Evolutionary conservation across 2,113 vertebrate genomes (phyloP), one percentile per base, ranked within the genome.

Genomic region (Callopanchax toddi): DNA sequence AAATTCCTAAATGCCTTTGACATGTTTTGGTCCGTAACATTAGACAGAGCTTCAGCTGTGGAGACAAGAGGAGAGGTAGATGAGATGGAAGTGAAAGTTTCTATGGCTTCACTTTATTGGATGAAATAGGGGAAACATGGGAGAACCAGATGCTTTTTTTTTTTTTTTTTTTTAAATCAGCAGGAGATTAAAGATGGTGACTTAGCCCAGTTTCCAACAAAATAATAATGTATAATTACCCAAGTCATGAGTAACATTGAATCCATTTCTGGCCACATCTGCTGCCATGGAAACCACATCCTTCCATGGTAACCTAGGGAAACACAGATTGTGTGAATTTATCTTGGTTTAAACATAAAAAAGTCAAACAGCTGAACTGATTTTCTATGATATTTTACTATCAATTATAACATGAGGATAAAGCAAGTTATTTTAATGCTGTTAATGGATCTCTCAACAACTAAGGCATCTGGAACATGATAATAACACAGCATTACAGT

Each of bases 221-320:
- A 36, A 57, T 25, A 49, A 48, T 34, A 46, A 11, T 17, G 20
- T 52, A 25, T 16, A 69, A 93, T 92, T 90, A 99, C 97, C 97
- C 63, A 99, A 89, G 64, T 97, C 97, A 32, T 95, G 94, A 8
- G 96, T 99, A 68, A 98, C 91, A 53, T 98, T 99, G 71, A 99
- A 99, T 69, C 97, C 97, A 10, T 93, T 91, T 85, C 91, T 93
- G 66, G 97, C 97, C 0, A 99, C 92, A 44, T 89, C 55, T 0
- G 96, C 95, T 4, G 81, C 91, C 22, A 95, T 90, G 25, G 92
- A 80, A 89, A 98, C 87, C 48, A 99, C 89, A 75, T 97, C 85
- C 1, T 93, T 92, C 97, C 97, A 99, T 0, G 86, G 84, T 78
- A 97, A 87, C 67, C 97, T 99, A 57, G 23, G 45, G 22, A 78